Evolutionary conservation across 2,888 invertebrate species (phyloP), one percentile per base, ranked within the genome.

Genomic region (Hypomecis punctinalis): DNA sequence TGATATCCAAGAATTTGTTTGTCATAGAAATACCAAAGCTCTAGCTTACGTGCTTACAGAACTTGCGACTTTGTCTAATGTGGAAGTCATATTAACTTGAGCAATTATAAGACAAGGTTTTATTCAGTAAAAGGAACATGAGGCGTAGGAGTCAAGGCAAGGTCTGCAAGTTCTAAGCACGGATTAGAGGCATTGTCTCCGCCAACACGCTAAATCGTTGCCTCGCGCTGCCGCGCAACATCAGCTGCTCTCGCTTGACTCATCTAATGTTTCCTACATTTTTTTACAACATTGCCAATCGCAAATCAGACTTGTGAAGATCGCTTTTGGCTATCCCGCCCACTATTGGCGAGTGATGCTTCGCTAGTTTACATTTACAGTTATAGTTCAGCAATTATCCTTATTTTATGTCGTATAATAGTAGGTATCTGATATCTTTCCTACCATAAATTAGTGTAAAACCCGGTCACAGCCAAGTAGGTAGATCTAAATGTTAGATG

Each of bases 111-210:
- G 71, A 76, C 88, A 86, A 86, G 88, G 86, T 82, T 84, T 79
- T 76, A 70, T 78, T 82, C 77, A 84, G 88, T 90, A 89, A 90
- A 88, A 89, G 88, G 89, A 84, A 79, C 76, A 78, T 67, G 69
- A 64, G 71, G 92, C 91, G 93, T 93, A 92, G 93, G 93, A 90
- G 93, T 89, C 92, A 88, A 93, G 91, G 91, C 90, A 92, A 93
- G 93, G 93, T 83, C 91, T 91, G 86, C 91, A 82, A 80, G 90
- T 91, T 91, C 80, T 77, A 80, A 78, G 78, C 78, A 78, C 73
- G 77, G 81, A 82, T 87, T 89, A 86, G 86, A 86, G 75, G 79
- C 77, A 88, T 91, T 90, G 90, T 90, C 83, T 83, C 85, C 92
- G 90, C 91, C 92, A 92, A 91, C 92, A 90, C 92, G 82, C 77